Conservation (phyloP, 2,888 invertebrate genomes). For the Oxytorus armatus region DNA sequence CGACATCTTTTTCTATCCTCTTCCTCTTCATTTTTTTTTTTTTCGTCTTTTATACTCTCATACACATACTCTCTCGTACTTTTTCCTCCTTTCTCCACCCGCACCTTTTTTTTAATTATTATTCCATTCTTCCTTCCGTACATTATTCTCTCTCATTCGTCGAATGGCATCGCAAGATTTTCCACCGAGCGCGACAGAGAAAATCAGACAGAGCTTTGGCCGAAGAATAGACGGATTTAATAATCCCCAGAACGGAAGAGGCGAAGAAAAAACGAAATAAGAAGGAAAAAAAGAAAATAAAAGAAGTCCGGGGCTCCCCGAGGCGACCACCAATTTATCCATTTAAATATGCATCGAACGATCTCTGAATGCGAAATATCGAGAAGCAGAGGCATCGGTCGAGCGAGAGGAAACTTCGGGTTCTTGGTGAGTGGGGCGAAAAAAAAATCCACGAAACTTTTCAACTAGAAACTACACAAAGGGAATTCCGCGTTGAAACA, state of each 20-base stretch:
- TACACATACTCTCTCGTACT: conserved; percentile 25
- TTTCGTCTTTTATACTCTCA: conserved; percentile 30
- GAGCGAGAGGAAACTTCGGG: conserved; percentile 54
- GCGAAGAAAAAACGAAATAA: no score
- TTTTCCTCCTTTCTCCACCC: conserved; percentile 35
- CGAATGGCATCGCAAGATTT: conserved; percentile 65
- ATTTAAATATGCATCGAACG: conserved; percentile 79
- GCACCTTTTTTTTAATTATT: conserved; percentile 59
- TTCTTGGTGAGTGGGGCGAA: conserved; percentile 7
- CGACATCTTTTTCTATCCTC: conserved; percentile 58
- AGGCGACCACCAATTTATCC: conserved; percentile 70
- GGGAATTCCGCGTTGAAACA: conserved; percentile 17
- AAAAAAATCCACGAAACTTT: conserved; percentile 8
- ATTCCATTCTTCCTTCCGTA: conserved; percentile 26
- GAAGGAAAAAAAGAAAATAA: no score
- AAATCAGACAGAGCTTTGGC: conserved; percentile 15
- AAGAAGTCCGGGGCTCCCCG: conserved; percentile 33
- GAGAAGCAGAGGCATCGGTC: conserved; percentile 46
- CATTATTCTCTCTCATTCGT: conserved; percentile 13
- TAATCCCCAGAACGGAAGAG: conserved; percentile 74
- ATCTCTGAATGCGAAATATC: conserved; percentile 76
- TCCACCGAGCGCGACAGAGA: conserved; percentile 26
- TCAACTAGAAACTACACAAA: background rate
- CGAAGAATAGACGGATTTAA: conserved; percentile 74
- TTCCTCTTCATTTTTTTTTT: conserved; percentile 22